These are phyloP conservation scores for Dryas iulia DNA, from an alignment of 1,140 invertebrate species.

Conservation along the genomic window DNA sequence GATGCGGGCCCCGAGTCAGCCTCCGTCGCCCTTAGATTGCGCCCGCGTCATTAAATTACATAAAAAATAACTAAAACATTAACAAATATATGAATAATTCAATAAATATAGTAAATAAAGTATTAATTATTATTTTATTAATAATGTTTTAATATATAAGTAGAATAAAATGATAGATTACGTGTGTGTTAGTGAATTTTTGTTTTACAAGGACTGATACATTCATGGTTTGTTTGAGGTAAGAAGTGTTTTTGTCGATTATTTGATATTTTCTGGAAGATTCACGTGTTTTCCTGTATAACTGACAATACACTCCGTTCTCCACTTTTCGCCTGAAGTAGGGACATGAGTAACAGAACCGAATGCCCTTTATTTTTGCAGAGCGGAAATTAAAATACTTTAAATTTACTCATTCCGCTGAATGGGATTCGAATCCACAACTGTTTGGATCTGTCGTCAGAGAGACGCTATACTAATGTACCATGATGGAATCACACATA, in stretches of 20 bases:
- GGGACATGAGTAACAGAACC: too few relatives aligned
- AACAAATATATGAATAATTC: not conserved
- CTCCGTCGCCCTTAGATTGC: conserved; percentile 38
- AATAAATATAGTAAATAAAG: not conserved
- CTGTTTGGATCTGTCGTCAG: too few relatives aligned
- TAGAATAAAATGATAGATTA: not conserved
- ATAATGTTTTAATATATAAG: not conserved
- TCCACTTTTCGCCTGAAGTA: too few relatives aligned
- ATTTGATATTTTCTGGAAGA: too few relatives aligned
- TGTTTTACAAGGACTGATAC: not conserved
- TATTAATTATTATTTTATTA: not conserved
- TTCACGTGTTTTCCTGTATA: too few relatives aligned
- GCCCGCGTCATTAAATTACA: conserved; percentile 38
- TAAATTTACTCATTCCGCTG: too few relatives aligned
- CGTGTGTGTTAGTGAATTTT: not conserved
- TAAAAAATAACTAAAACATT: not conserved
- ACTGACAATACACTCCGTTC: too few relatives aligned
- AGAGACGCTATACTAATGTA: too few relatives aligned
- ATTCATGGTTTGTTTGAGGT: not conserved
- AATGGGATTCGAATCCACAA: too few relatives aligned
- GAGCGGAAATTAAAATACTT: too few relatives aligned
- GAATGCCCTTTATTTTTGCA: too few relatives aligned
- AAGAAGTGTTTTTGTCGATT: not conserved
- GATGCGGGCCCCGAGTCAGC: conserved; percentile 42
- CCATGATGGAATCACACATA: too few relatives aligned